Evolutionary conservation across 1,140 invertebrate genomes (phyloP).

Genomic region (Dendroctonus ponderosae): DNA sequence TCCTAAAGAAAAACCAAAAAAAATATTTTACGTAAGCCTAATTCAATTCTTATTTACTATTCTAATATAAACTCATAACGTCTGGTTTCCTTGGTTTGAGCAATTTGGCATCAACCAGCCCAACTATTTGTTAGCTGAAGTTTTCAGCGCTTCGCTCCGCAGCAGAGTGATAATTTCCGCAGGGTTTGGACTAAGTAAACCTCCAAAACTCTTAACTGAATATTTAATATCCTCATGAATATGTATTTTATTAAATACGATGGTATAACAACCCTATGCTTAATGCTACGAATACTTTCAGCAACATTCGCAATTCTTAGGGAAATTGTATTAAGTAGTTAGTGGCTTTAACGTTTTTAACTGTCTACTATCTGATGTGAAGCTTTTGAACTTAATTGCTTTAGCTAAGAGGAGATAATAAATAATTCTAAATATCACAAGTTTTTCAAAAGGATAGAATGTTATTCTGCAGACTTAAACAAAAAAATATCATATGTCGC

Average conservation of each 20-base stretch:
- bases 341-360: constrained; percentile 3
- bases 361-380: not conserved
- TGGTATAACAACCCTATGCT: constrained; percentile 29
- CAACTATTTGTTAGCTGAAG: constrained; percentile 37
- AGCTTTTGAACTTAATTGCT: too few species aligned
- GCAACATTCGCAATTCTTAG: constrained; percentile 16
- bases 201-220: constrained; percentile 38
- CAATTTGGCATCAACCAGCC: constrained; percentile 21
- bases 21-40: too few species aligned
- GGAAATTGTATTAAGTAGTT: constrained; percentile 1
- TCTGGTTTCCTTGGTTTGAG: not conserved
- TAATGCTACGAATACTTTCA: constrained; percentile 22
- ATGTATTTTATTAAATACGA: constrained; percentile 37
- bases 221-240: constrained; percentile 39
- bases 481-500: too few species aligned
- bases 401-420: too few species aligned
- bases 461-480: too few species aligned
- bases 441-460: too few species aligned
- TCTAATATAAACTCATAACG: too few species aligned
- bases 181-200: constrained; percentile 33
- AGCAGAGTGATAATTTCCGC: constrained; percentile 34
- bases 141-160: constrained; percentile 14
- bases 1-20: too few species aligned
- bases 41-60: too few species aligned
- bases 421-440: too few species aligned